These are phyloP conservation scores for Limonius californicus DNA, from an alignment of 1,140 invertebrate species.

Conservation along the genomic window DNA sequence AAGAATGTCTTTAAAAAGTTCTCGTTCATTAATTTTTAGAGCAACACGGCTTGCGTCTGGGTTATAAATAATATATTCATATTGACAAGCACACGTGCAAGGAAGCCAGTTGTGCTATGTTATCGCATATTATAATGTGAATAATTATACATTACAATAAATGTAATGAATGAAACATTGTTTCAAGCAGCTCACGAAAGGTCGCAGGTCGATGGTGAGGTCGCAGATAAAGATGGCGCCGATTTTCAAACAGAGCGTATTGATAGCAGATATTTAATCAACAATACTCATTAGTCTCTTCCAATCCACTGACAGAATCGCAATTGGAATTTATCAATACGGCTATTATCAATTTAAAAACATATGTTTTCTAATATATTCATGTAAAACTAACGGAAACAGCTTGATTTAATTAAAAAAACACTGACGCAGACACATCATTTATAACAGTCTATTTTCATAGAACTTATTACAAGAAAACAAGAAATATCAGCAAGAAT, in stretches of 20 bases:
- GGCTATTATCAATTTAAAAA: no score
- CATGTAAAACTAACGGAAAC: no score
- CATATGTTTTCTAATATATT: no score
- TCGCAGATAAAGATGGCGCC: slow-evolving; percentile 14
- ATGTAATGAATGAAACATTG: slow-evolving; percentile 13
- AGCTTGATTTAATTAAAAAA: no score
- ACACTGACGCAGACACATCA: no score
- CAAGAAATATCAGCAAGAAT: no score
- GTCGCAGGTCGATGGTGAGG: slow-evolving; percentile 8
- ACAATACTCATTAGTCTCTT: no score
- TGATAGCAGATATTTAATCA: not conserved
- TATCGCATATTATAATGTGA: slow-evolving; percentile 8
- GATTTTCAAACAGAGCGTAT: slow-evolving; percentile 18
- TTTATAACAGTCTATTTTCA: no score
- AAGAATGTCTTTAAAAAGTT: slow-evolving; percentile 11
- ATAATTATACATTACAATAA: slow-evolving; percentile 14
- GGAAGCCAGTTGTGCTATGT: slow-evolving; percentile 8
- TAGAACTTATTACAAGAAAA: no score
- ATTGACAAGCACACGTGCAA: slow-evolving; percentile 13
- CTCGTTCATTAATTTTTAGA: slow-evolving; percentile 9
- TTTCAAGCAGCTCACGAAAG: not conserved
- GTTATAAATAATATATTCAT: slow-evolving; percentile 15
- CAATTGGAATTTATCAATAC: no score
- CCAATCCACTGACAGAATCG: no score
- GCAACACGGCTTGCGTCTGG: not conserved